Base-by-base conservation (phyloP, 2,888 invertebrate genomes). In the Nasonovia ribisnigri region DNA sequence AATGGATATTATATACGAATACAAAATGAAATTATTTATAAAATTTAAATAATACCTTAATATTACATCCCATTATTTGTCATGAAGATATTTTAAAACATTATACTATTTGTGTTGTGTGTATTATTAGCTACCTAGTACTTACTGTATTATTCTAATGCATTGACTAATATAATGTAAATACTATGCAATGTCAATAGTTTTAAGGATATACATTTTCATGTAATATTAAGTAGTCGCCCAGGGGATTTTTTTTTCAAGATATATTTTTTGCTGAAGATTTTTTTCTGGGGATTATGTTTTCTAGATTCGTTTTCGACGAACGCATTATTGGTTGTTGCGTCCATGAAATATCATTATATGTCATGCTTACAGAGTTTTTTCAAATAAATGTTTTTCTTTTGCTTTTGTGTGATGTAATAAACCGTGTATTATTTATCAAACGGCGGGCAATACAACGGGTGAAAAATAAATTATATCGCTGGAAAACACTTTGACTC, bases 401-500 rank as follows among this genome's bases (percentile, higher is more conserved):
- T 77, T 77, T 77, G 20, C 36, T 77, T 77, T 36, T 36, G 20
- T 77, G 20, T 36, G 36, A 77, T 77, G 36, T 20, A 77, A 77
- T 77, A 77, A 77, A 77, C 77, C 8, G 20, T 36, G 36, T 77
- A 77, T 48, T 88, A 54, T 88, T 57, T 88, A 54, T 88, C 54
- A 26, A 54, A 88, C 54, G 13, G 26, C 6, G 13, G 20, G 36
- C 77, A 36, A 36, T n/a, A 8, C 10, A 24, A 77, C 13, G 42
- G 13, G n/a, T 88, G 5, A 13, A 89, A 89, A 89, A 89, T 89
- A 43, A 60, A 89, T 60, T 43, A 89, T 60, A 60, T 48, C 43
- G 13, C 29, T 16, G 43, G 16, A 60, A 89, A 89, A 57, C 89
- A 89, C 57, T 57, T 43, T 3, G 89, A 36, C 16, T 43, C 57